Evolutionary conservation across 2,113 vertebrate species (phyloP).

Genomic region (cattle (Bos taurus)): DNA sequence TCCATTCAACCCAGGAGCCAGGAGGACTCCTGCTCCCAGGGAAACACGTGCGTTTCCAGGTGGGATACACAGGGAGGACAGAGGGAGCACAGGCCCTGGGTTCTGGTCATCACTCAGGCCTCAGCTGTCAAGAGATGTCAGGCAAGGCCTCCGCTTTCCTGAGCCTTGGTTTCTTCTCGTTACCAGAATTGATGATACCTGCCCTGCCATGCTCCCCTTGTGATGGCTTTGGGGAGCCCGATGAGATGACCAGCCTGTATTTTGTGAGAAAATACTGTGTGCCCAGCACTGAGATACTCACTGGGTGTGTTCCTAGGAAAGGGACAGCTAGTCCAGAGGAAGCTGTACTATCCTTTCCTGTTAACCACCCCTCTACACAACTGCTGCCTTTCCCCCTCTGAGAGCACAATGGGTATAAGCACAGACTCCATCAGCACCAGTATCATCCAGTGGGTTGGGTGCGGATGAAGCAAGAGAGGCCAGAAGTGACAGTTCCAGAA

Average conservation of each 20-base stretch:
- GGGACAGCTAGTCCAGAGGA: too few relatives aligned
- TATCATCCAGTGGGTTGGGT: background rate
- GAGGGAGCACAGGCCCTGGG: background rate
- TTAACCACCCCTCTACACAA: background rate
- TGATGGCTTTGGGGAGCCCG: background rate
- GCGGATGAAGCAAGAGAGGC: background rate
- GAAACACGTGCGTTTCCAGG: background rate
- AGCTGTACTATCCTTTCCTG: rapidly evolving
- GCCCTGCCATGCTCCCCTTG: background rate
- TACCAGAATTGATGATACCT: background rate
- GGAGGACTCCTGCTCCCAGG: background rate
- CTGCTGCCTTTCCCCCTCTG: background rate
- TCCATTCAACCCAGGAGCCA: background rate
- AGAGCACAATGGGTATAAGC: background rate
- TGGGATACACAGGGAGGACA: rapidly evolving
- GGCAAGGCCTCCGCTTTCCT: background rate
- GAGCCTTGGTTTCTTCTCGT: background rate
- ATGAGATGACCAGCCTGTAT: background rate
- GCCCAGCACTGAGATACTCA: background rate
- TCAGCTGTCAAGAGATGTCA: background rate
- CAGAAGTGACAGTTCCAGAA: background rate
- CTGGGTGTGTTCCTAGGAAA: background rate
- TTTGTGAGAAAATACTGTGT: background rate
- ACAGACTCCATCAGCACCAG: background rate
- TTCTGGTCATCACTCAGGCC: background rate